phyloP scores from a whole-genome alignment of 2,113 vertebrate species.

The Pycnonotus jocosus region DNA sequence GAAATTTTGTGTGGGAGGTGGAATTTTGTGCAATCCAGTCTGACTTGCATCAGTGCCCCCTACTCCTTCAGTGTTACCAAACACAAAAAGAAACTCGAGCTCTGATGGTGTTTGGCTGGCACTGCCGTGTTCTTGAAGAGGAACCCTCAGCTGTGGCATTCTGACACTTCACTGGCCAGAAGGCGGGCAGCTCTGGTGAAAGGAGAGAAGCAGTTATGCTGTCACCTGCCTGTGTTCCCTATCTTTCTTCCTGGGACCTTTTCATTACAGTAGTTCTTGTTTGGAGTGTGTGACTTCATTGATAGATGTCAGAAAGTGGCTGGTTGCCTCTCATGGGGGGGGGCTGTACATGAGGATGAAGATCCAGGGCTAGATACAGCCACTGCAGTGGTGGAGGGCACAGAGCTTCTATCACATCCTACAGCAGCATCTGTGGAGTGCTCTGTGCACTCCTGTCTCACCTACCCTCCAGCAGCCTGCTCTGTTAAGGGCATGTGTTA shows the following conservation, averaged over 20 bases:
- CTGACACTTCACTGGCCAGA: background rate
- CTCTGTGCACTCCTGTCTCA: background rate
- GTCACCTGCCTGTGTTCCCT: fast-evolving
- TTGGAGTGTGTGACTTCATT: background rate
- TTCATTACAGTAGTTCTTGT: background rate
- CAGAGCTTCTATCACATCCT: background rate
- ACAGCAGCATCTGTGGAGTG: background rate
- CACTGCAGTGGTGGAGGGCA: background rate
- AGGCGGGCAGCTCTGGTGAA: background rate
- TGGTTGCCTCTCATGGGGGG: background rate
- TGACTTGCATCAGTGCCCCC: background rate
- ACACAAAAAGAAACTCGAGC: background rate
- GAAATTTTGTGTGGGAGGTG: background rate
- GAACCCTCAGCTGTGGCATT: background rate
- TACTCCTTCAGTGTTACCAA: background rate
- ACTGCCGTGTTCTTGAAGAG: background rate
- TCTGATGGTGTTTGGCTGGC: background rate
- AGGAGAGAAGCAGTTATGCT: background rate
- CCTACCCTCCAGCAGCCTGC: background rate
- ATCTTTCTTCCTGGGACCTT: background rate
- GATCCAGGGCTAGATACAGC: background rate
- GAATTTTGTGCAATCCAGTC: background rate
- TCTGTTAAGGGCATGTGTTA: background rate
- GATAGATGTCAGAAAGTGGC: background rate
- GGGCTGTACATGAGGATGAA: background rate